phyloP scores from a whole-genome alignment of 2,113 vertebrate genomes.

The Indri indri region DNA sequence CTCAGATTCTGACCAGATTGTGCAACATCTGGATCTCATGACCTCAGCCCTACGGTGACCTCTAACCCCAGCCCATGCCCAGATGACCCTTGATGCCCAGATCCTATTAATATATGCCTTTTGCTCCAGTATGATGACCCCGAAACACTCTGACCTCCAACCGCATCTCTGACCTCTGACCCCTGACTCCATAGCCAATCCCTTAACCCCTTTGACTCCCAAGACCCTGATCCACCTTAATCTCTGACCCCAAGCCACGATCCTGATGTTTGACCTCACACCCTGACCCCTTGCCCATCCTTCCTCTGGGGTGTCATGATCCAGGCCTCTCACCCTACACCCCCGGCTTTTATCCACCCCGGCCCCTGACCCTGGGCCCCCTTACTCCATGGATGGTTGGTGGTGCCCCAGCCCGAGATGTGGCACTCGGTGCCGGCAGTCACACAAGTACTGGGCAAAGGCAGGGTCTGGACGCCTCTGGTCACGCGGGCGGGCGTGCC shows the following conservation, averaged over 20 bases:
- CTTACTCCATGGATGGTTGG: constrained; percentile 62
- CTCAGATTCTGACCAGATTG: neutral
- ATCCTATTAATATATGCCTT: neutral
- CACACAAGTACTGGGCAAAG: constrained; percentile 85
- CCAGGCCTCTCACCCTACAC: neutral
- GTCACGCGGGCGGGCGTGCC: constrained; percentile 79
- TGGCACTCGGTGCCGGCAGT: constrained; percentile 78
- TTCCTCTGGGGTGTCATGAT: neutral
- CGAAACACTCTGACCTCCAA: neutral
- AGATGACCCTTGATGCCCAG: neutral
- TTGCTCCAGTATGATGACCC: neutral
- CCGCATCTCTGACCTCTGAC: neutral
- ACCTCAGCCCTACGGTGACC: neutral
- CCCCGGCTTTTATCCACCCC: neutral
- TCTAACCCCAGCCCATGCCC: neutral
- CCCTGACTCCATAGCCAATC: neutral
- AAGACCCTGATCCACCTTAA: neutral
- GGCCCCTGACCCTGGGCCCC: neutral
- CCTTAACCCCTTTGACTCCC: neutral
- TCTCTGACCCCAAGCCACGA: neutral
- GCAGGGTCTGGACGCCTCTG: constrained; percentile 81
- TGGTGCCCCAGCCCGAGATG: constrained; percentile 88
- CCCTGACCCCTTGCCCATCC: neutral
- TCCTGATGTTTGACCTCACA: too few relatives aligned
- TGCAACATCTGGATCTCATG: neutral